Percentiles rank a stretch among this genome's conserved stretches.
phyloP scores from a whole-genome alignment of 2,888 invertebrate species.

The Gnatocerus cornutus region DNA sequence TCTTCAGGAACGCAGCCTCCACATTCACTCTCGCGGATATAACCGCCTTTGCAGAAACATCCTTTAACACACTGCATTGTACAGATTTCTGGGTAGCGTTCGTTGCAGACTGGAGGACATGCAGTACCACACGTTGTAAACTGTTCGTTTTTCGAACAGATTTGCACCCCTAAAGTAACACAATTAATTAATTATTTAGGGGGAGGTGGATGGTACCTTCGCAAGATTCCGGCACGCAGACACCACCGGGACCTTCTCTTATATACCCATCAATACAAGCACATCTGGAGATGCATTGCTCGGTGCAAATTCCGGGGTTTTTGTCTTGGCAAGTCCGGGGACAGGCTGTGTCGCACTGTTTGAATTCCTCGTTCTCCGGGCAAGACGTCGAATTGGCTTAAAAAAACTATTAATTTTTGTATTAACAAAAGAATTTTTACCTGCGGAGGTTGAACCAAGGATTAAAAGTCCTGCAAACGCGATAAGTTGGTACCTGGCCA shows the following conservation, averaged over 20 bases:
- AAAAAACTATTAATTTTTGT: neutral
- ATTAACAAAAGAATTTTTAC: too few relatives aligned
- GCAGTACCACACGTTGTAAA: constrained; percentile 26
- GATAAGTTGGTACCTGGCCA: neutral
- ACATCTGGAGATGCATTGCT: neutral
- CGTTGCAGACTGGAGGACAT: constrained; percentile 10
- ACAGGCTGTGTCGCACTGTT: neutral
- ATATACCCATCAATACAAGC: neutral
- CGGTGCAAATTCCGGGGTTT: neutral
- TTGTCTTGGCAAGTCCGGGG: neutral
- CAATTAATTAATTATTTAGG: too few relatives aligned
- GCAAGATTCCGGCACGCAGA: constrained; percentile 6
- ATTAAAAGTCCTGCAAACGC: neutral
- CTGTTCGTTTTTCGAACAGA: constrained; percentile 18
- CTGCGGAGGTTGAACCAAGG: neutral
- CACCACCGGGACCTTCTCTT: constrained; percentile 8
- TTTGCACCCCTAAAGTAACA: neutral
- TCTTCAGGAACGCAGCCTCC: constrained; percentile 23
- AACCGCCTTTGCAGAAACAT: constrained; percentile 16
- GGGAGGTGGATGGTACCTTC: neutral
- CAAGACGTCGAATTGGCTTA: neutral
- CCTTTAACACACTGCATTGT: constrained; percentile 5
- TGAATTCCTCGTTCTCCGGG: neutral
- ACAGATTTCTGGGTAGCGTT: neutral
- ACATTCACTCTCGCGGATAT: neutral